Evolutionary conservation across 1,140 invertebrate genomes (phyloP).

Genomic region (Pogonomyrmex barbatus): DNA sequence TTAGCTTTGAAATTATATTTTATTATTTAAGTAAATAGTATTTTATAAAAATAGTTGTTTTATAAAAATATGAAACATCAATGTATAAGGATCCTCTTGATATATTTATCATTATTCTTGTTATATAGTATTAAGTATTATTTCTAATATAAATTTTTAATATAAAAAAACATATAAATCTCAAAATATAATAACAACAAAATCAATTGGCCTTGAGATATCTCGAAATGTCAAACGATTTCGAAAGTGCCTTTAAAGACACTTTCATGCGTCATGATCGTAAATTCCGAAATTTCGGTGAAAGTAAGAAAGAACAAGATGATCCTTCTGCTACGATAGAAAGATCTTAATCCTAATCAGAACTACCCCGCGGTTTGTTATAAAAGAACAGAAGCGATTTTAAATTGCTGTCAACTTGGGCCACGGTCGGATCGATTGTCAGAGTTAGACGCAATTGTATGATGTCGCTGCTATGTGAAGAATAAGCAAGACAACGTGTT

Average conservation of each 20-base stretch:
- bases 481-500: slow-evolving; percentile 46
- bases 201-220: not conserved
- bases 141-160: not conserved
- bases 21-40: not conserved
- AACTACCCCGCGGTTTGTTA: slow-evolving; percentile 29
- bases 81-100: not conserved
- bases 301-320: slow-evolving; percentile 33
- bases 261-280: slow-evolving; percentile 10
- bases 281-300: not conserved
- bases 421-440: slow-evolving; percentile 84
- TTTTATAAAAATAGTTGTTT: not conserved
- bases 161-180: not conserved
- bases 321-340: slow-evolving; percentile 5
- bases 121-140: not conserved
- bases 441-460: slow-evolving; percentile 82
- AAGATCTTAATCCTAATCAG: slow-evolving; percentile 24
- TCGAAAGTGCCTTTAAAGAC: slow-evolving; percentile 21
- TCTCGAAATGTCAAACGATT: slow-evolving; percentile 16
- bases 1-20: slow-evolving; percentile 5
- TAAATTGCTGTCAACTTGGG: slow-evolving; percentile 85
- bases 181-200: not conserved
- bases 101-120: not conserved
- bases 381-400: slow-evolving; percentile 73
- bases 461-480: slow-evolving; percentile 49
- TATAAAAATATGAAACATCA: not conserved